Percentiles rank a stretch among this genome's conserved stretches.
phyloP scores from a whole-genome alignment of 2,888 invertebrate genomes.

The Bombyx huttoni region DNA sequence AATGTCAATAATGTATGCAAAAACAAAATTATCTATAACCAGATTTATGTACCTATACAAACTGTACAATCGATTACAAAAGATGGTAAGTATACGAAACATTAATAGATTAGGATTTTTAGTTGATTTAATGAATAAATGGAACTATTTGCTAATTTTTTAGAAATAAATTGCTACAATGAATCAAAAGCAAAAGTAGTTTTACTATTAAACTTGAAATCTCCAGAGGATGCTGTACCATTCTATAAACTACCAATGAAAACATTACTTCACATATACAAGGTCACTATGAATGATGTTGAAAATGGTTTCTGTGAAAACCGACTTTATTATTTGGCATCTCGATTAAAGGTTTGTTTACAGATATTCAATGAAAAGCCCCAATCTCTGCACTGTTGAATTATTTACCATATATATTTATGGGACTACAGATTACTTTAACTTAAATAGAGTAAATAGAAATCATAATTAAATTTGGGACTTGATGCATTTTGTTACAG shows the following conservation, averaged over 20 bases:
- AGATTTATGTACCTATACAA: too few relatives aligned
- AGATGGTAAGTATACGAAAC: too few relatives aligned
- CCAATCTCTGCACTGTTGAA: too few relatives aligned
- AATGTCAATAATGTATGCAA: too few relatives aligned
- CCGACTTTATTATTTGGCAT: conserved; percentile 72
- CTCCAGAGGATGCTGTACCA: conserved; percentile 64
- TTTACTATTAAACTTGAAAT: conserved; percentile 43
- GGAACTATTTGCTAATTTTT: too few relatives aligned
- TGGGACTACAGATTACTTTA: too few relatives aligned
- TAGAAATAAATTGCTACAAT: conserved; percentile 5
- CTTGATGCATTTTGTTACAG: conserved; percentile 23
- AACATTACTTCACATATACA: conserved; percentile 37
- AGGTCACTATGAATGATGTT: conserved; percentile 47
- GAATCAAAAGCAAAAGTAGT: conserved; percentile 45
- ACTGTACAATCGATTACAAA: too few relatives aligned
- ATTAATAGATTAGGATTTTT: too few relatives aligned
- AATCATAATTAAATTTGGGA: not conserved
- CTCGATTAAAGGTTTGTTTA: conserved; percentile 45
- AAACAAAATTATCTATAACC: too few relatives aligned
- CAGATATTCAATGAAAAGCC: not conserved
- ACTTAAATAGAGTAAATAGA: not conserved
- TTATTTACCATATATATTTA: conserved; percentile 4
- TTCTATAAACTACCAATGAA: conserved; percentile 55
- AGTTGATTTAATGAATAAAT: too few relatives aligned
- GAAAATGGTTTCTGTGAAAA: conserved; percentile 49